A percentile compares a stretch with the other conserved stretches of the same genome.
phyloP scores from a whole-genome alignment of 2,888 invertebrate genomes.

The Rhimphoctona megacephalus region DNA sequence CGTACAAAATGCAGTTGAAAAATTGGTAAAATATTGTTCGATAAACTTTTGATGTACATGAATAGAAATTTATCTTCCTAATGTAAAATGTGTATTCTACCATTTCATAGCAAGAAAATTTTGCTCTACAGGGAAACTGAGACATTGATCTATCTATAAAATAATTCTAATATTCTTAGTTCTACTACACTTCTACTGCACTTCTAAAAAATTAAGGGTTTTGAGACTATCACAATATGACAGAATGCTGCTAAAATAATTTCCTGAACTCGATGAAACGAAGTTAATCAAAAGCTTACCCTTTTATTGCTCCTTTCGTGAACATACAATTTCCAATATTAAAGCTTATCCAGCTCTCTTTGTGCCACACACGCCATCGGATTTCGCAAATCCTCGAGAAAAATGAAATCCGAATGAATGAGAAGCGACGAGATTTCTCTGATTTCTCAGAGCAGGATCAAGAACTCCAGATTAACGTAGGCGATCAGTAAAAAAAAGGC shows the following conservation, averaged over 20 bases:
- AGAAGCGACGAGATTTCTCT: slow-evolving; percentile 44
- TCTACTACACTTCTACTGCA: background rate
- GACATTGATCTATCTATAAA: too few relatives aligned
- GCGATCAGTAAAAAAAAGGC: slow-evolving; percentile 2
- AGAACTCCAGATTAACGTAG: slow-evolving; percentile 46
- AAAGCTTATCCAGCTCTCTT: slow-evolving; percentile 48
- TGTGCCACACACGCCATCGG: slow-evolving; percentile 4
- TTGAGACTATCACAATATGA: too few relatives aligned
- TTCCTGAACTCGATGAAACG: slow-evolving; percentile 13
- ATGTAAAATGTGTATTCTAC: background rate
- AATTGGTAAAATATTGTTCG: background rate
- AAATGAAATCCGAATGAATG: slow-evolving; percentile 47
- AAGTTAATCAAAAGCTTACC: slow-evolving; percentile 41
- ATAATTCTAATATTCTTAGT: background rate
- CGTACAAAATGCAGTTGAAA: too few relatives aligned
- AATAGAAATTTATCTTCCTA: background rate
- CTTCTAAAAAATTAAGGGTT: background rate
- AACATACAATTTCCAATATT: slow-evolving; percentile 51
- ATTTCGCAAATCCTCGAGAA: slow-evolving; percentile 25
- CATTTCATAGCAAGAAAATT: background rate
- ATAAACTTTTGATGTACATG: background rate
- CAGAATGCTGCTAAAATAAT: background rate
- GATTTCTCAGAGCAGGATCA: slow-evolving; percentile 13
- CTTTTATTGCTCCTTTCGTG: slow-evolving; percentile 28
- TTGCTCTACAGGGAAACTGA: background rate